These are phyloP conservation scores for Siderastrea radians DNA, from an alignment of 92 coral and sea anemone species.

Conservation along the genomic window DNA sequence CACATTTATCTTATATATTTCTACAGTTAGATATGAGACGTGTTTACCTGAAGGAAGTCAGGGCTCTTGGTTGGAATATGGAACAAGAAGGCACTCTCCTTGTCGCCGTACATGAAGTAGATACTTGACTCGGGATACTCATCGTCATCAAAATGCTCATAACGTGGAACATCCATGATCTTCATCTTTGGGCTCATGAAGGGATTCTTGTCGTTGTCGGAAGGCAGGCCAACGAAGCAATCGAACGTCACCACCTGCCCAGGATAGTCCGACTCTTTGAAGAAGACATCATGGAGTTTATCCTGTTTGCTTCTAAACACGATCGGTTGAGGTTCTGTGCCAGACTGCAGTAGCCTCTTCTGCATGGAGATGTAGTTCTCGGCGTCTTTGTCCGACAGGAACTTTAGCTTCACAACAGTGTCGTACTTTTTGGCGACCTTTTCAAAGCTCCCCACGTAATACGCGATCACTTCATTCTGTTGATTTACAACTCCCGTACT, in stretches of 20 bases:
- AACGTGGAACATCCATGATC: conserved; percentile 70
- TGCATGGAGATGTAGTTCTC: conserved; percentile 22
- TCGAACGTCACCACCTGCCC: conserved; percentile 50
- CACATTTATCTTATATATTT: too few species aligned
- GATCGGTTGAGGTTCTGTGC: conserved; percentile 8
- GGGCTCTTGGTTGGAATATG: conserved; percentile 83
- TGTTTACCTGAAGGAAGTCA: conserved; percentile 86
- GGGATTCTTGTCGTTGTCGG: conserved; percentile 47
- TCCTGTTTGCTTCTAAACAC: conserved; percentile 47
- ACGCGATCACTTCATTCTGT: conserved; percentile 59
- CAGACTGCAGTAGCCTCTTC: neutral
- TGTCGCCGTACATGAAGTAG: conserved; percentile 80
- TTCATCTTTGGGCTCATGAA: conserved; percentile 40
- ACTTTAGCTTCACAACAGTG: conserved; percentile 51
- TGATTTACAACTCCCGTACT: conserved; percentile 59
- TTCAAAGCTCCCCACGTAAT: conserved; percentile 48
- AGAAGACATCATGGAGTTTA: conserved; percentile 35
- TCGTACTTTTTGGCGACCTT: conserved; percentile 50
- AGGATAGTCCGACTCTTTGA: conserved; percentile 24
- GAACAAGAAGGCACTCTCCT: conserved; percentile 66
- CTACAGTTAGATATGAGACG: too few species aligned
- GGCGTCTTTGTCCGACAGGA: conserved; percentile 45
- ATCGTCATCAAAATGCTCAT: conserved; percentile 68
- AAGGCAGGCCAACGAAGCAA: conserved; percentile 69
- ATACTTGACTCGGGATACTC: conserved; percentile 42